Conservation (phyloP, 92 coral and sea anemone species). For the Epizoanthus stellaris region DNA sequence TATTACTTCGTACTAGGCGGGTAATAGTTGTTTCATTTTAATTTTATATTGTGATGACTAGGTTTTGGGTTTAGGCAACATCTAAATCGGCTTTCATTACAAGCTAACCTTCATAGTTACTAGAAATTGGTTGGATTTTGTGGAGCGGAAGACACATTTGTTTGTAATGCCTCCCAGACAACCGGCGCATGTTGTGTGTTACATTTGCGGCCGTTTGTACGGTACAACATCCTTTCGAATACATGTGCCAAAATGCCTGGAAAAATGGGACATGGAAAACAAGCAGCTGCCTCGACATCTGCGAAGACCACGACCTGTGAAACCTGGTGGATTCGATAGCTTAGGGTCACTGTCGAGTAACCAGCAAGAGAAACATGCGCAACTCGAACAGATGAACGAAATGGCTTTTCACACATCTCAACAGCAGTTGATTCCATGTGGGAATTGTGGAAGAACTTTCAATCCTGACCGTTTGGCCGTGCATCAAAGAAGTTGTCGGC, state of each 20-base stretch:
- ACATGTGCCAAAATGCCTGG: conserved; percentile 95
- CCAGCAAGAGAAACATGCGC: conserved; percentile 69
- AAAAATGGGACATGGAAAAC: conserved; percentile 97
- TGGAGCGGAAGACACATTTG: not conserved
- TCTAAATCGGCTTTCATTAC: not conserved
- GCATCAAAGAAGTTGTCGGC: conserved; percentile 93
- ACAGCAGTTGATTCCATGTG: conserved; percentile 88
- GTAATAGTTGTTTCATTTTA: not conserved
- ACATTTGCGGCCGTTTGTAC: conserved; percentile 94
- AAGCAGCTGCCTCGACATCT: conserved; percentile 82
- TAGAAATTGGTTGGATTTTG: not conserved
- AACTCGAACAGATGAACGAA: conserved; percentile 93
- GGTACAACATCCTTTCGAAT: conserved; percentile 90
- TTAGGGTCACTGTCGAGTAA: conserved; percentile 68
- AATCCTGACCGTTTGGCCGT: conserved; percentile 92
- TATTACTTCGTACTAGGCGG: not conserved
- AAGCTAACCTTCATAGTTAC: not conserved
- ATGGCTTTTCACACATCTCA: conserved; percentile 88
- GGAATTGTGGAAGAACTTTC: conserved; percentile 94
- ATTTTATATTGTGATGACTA: not conserved
- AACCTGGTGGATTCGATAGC: conserved; percentile 83
- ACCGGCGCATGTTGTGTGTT: conserved; percentile 91
- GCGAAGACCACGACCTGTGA: conserved; percentile 82
- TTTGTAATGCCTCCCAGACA: conserved; percentile 75
- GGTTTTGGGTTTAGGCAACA: not conserved